These are phyloP conservation scores for Drosophila cognata DNA, from an alignment of 2,888 invertebrate genomes.

Conservation along the genomic window DNA sequence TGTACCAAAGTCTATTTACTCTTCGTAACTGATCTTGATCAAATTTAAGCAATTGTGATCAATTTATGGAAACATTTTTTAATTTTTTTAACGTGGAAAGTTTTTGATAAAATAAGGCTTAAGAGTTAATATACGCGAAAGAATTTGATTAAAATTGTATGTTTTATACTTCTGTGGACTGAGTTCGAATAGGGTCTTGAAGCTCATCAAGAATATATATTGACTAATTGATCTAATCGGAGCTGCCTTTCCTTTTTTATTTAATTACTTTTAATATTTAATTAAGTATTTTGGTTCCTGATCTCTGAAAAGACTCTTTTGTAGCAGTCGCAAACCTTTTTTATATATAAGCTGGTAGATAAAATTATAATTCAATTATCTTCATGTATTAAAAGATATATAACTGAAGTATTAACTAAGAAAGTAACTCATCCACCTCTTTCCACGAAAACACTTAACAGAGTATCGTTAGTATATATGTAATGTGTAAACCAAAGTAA, in stretches of 20 bases:
- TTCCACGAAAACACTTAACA: background rate
- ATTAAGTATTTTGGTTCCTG: background rate
- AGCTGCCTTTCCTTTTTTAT: background rate
- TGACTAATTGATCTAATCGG: background rate
- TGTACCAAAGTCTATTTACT: fast-evolving
- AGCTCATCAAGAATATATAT: background rate
- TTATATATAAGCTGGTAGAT: background rate
- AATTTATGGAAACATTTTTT: background rate
- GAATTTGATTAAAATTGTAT: background rate
- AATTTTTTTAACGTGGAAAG: background rate
- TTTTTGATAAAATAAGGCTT: background rate
- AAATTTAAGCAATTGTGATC: background rate
- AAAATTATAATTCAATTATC: background rate
- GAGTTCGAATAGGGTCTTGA: background rate
- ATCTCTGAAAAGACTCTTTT: background rate
- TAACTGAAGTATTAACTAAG: background rate
- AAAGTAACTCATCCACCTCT: background rate
- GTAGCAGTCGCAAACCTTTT: background rate
- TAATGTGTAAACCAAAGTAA: background rate
- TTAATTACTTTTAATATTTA: no score
- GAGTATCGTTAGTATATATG: background rate
- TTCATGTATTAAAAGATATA: background rate
- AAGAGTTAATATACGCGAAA: background rate
- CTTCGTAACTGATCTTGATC: background rate
- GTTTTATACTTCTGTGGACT: background rate